Percentiles rank a stretch among this genome's conserved stretches.
Evolutionary conservation across 1,140 invertebrate genomes (phyloP).

Genomic region (Bombus picipes): DNA sequence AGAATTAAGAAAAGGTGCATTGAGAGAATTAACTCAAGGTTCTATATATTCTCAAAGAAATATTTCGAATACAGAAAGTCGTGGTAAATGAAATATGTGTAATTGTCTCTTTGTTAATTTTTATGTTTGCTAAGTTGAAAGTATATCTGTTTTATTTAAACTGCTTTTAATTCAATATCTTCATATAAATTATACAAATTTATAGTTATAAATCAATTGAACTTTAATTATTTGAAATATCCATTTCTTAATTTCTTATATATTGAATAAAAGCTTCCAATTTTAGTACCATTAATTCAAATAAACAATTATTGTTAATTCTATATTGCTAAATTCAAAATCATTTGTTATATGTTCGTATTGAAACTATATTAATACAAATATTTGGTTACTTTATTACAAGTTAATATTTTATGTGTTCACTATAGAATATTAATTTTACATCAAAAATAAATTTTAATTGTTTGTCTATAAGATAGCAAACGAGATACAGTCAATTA

Average conservation of each 20-base stretch:
- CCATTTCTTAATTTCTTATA: background rate
- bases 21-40: conserved; percentile 86
- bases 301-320: conserved; percentile 11
- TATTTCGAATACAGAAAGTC: conserved; percentile 81
- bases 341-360: background rate
- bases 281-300: background rate
- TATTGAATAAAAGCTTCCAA: background rate
- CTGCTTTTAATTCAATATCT: conserved; percentile 8
- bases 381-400: conserved; percentile 20
- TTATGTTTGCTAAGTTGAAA: conserved; percentile 52
- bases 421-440: background rate
- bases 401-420: conserved; percentile 30
- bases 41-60: conserved; percentile 86
- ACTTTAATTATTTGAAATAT: conserved; percentile 9
- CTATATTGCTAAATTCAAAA: background rate
- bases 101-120: conserved; percentile 75
- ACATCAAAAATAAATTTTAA: background rate
- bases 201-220: background rate
- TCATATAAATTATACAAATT: background rate
- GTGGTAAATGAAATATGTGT: conserved; percentile 83
- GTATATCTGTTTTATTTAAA: background rate
- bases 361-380: background rate
- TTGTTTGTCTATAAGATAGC: background rate
- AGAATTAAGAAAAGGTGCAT: conserved; percentile 86
- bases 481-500: background rate